A percentile compares a stretch with the other conserved stretches of the same genome.
Conservation (phyloP, 2,888 invertebrate species). For the Plemyria rubiginata region DNA sequence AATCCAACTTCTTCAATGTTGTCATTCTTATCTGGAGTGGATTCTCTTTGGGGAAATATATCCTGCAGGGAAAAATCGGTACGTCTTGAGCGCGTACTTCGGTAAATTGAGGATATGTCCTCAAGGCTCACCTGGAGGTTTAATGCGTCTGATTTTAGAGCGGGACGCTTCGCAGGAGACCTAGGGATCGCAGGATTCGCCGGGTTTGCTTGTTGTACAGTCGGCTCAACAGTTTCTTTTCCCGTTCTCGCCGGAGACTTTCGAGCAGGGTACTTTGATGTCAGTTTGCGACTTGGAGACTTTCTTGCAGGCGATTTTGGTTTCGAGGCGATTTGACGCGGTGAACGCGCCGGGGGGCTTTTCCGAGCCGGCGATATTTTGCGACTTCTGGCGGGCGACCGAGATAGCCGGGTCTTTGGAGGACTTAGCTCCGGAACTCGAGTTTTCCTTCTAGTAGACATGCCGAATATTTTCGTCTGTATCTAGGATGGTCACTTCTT, state of each 20-base stretch:
- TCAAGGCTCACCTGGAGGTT: constrained; percentile 49
- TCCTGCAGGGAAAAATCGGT: constrained; percentile 70
- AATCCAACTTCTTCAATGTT: constrained; percentile 60
- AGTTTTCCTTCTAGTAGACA: constrained; percentile 73
- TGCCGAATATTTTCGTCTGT: constrained; percentile 47
- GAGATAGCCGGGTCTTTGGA: constrained; percentile 66
- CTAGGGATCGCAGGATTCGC: constrained; percentile 50
- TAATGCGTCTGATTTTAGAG: constrained; percentile 57
- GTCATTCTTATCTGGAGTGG: constrained; percentile 64
- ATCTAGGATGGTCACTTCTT: constrained; percentile 31
- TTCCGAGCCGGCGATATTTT: constrained; percentile 69
- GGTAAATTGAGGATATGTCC: constrained; percentile 53
- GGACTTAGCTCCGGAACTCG: constrained; percentile 64
- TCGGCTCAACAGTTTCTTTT: constrained; percentile 52
- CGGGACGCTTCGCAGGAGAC: constrained; percentile 68
- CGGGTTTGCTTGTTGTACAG: constrained; percentile 43
- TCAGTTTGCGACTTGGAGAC: constrained; percentile 77
- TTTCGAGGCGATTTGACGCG: constrained; percentile 68
- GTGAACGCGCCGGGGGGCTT: constrained; percentile 56
- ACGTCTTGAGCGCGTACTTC: constrained; percentile 64
- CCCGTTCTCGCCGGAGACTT: constrained; percentile 72
- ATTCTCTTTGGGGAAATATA: constrained; percentile 49
- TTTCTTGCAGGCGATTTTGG: constrained; percentile 82
- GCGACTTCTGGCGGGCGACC: constrained; percentile 75
- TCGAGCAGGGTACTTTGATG: constrained; percentile 69